phyloP scores from a whole-genome alignment of 2,888 invertebrate species.

The Vannuccia rotundouncinata region DNA sequence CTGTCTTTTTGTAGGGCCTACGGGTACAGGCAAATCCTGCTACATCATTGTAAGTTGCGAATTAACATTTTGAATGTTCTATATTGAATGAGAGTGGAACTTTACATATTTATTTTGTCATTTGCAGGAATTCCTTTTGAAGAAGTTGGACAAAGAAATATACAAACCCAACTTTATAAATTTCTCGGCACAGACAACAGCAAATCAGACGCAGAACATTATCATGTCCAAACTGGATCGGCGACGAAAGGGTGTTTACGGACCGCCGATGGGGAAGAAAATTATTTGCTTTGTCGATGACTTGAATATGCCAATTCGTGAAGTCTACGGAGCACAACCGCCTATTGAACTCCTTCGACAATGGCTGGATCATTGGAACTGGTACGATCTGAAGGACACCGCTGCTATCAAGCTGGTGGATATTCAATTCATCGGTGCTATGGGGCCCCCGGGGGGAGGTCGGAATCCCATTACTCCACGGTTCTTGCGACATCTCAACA shows the following conservation, averaged over 20 bases:
- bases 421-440: constrained; percentile 55
- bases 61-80: too few relatives aligned
- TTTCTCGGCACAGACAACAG: constrained; percentile 86
- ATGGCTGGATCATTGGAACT: constrained; percentile 57
- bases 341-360: constrained; percentile 74
- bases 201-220: constrained; percentile 85
- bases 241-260: constrained; percentile 81
- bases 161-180: constrained; percentile 80
- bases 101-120: constrained; percentile 2
- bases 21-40: constrained; percentile 58
- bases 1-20: constrained; percentile 68
- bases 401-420: constrained; percentile 54
- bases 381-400: constrained; percentile 53
- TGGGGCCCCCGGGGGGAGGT: constrained; percentile 57
- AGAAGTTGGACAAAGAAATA: constrained; percentile 68
- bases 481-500: constrained; percentile 57
- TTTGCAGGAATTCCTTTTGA: constrained; percentile 63
- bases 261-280: constrained; percentile 81
- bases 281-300: constrained; percentile 84
- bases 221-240: constrained; percentile 89
- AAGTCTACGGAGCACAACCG: constrained; percentile 84
- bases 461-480: constrained; percentile 56
- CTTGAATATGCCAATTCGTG: constrained; percentile 85
- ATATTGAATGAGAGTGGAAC: neutral
- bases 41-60: constrained; percentile 56